phyloP scores from a whole-genome alignment of 2,113 vertebrate genomes.

The Ondatra zibethicus region DNA sequence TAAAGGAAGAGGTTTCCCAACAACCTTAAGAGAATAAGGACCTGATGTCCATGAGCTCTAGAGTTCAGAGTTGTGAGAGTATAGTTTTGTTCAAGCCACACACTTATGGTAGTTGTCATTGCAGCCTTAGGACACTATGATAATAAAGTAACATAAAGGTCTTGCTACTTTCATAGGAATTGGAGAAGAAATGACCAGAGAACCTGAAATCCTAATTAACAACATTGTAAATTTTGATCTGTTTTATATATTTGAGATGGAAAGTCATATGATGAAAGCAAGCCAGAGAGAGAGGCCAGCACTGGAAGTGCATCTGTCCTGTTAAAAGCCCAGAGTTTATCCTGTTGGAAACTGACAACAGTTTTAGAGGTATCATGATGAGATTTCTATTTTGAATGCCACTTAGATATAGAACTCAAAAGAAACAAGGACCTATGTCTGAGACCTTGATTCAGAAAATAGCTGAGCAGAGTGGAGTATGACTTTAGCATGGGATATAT shows the following conservation, averaged over 20 bases:
- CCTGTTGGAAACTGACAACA: background rate
- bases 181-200: background rate
- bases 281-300: background rate
- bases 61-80: background rate
- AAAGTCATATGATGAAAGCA: background rate
- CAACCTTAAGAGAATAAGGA: background rate
- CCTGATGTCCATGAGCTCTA: background rate
- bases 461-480: background rate
- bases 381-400: background rate
- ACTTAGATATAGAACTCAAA: background rate
- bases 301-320: background rate
- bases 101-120: background rate
- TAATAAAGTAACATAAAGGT: background rate
- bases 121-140: background rate
- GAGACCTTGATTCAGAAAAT: background rate
- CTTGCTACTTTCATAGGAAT: background rate
- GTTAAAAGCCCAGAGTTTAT: background rate
- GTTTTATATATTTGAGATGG: background rate
- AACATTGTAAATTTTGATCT: background rate
- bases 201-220: background rate
- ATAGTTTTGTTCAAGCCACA: background rate
- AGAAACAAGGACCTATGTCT: background rate
- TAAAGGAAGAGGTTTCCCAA: background rate
- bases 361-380: background rate
- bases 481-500: background rate